Percentiles rank a stretch among this genome's conserved stretches.
These are phyloP conservation scores for Thripadectes ignobilis DNA, from an alignment of 2,797 vertebrate genomes.

Conservation along the genomic window DNA sequence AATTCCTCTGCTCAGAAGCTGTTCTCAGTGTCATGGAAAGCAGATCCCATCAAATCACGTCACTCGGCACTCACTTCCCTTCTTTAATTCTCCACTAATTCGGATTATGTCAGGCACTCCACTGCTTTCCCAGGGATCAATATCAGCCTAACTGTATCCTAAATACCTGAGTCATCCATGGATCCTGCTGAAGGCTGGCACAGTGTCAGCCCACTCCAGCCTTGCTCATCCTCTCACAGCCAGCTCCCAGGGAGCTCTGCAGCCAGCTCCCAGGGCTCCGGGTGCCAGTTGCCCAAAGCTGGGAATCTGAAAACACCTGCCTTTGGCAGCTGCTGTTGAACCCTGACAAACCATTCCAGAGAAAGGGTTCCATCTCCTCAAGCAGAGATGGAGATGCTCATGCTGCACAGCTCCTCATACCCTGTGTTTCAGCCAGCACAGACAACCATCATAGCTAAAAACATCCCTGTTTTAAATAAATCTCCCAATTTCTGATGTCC, in stretches of 20 bases:
- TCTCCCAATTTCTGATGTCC: accelerated
- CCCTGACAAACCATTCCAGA: not conserved
- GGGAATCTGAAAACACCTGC: not conserved
- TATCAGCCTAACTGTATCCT: not conserved
- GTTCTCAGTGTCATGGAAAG: not conserved
- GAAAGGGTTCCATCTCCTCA: not conserved
- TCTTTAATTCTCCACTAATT: not conserved
- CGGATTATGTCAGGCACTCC: not conserved
- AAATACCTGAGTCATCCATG: not conserved
- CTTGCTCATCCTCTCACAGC: not conserved
- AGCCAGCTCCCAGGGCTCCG: not conserved
- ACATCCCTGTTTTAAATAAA: not conserved
- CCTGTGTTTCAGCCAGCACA: not conserved
- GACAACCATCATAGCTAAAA: accelerated
- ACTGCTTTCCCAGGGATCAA: not conserved
- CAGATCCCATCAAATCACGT: not conserved
- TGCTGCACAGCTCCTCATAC: accelerated
- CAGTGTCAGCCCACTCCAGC: not conserved
- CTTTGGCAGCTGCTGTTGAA: not conserved
- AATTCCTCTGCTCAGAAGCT: not conserved
- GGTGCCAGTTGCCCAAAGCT: not conserved
- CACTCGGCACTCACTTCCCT: not conserved
- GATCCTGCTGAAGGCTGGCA: not conserved
- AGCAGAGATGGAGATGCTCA: not conserved
- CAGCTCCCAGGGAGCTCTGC: not conserved